These are phyloP conservation scores for Neocrepidodera transversa DNA, from an alignment of 2,888 invertebrate species.

Conservation along the genomic window DNA sequence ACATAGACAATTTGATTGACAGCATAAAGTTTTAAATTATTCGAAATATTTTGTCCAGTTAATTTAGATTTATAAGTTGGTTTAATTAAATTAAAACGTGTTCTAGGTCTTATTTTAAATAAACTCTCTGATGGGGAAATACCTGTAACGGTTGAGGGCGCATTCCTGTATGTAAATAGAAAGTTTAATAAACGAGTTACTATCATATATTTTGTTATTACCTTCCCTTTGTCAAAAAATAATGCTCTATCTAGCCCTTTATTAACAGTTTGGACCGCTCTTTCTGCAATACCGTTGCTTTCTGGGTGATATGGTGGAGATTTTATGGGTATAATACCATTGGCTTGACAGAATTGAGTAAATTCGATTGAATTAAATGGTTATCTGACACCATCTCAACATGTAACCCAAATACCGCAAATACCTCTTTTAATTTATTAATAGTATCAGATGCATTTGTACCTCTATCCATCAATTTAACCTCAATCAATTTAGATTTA, in stretches of 20 bases:
- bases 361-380: slow-evolving; percentile 40
- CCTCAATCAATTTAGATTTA: slow-evolving; percentile 42
- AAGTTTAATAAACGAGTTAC: too few species aligned
- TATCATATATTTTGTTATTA: too few species aligned
- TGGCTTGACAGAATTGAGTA: slow-evolving; percentile 40
- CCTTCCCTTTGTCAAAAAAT: background rate
- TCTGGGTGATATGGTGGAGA: slow-evolving; percentile 42
- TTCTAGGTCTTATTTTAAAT: too few species aligned
- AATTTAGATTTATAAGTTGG: too few species aligned
- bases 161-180: too few species aligned
- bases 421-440: slow-evolving; percentile 33
- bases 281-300: slow-evolving; percentile 41
- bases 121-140: too few species aligned
- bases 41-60: too few species aligned
- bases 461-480: slow-evolving; percentile 38
- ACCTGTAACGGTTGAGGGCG: too few species aligned
- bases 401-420: slow-evolving; percentile 37
- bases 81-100: too few species aligned
- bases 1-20: too few species aligned
- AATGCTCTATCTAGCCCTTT: slow-evolving; percentile 29
- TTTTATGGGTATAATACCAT: slow-evolving; percentile 43
- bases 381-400: slow-evolving; percentile 41
- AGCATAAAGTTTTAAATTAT: too few species aligned
- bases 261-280: slow-evolving; percentile 41
- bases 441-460: slow-evolving; percentile 31